A percentile compares a stretch with the other conserved stretches of the same genome.
Evolutionary conservation across 2,113 vertebrate genomes (phyloP).

Genomic region (Cisticola juncidis): DNA sequence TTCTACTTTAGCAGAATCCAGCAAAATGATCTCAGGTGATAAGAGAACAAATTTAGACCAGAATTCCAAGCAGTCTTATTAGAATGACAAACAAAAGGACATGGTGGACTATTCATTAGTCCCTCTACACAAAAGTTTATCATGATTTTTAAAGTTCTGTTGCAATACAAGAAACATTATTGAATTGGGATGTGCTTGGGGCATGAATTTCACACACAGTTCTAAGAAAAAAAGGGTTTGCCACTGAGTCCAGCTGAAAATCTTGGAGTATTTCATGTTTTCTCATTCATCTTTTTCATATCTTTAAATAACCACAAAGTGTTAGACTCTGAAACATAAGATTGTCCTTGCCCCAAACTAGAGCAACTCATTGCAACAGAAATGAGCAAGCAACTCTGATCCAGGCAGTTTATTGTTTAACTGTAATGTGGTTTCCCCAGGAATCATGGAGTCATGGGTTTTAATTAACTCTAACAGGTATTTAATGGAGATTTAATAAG

Average conservation of each 20-base stretch:
- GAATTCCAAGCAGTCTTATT: neutral
- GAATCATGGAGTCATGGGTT: constrained; percentile 56
- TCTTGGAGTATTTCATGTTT: neutral
- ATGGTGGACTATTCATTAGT: neutral
- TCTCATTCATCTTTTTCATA: neutral
- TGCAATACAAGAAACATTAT: neutral
- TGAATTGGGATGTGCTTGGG: neutral
- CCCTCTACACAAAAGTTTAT: neutral
- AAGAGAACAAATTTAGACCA: neutral
- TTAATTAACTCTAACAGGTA: constrained; percentile 81
- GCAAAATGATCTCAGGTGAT: neutral
- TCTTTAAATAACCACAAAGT: neutral
- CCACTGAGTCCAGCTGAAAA: neutral
- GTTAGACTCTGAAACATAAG: neutral
- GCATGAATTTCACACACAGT: neutral
- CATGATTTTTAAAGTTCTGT: neutral
- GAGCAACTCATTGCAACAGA: neutral
- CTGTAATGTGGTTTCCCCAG: constrained; percentile 51
- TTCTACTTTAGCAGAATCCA: neutral
- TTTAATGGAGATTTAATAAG: constrained; percentile 83
- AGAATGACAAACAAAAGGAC: neutral
- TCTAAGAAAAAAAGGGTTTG: neutral
- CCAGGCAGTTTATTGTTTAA: constrained; percentile 18
- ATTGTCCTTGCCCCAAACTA: neutral
- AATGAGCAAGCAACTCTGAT: neutral